Percentiles rank a stretch among this genome's conserved stretches.
phyloP scores from a whole-genome alignment of 37 sponge, comb jelly and placozoan species.

The Haliclona indistincta region DNA sequence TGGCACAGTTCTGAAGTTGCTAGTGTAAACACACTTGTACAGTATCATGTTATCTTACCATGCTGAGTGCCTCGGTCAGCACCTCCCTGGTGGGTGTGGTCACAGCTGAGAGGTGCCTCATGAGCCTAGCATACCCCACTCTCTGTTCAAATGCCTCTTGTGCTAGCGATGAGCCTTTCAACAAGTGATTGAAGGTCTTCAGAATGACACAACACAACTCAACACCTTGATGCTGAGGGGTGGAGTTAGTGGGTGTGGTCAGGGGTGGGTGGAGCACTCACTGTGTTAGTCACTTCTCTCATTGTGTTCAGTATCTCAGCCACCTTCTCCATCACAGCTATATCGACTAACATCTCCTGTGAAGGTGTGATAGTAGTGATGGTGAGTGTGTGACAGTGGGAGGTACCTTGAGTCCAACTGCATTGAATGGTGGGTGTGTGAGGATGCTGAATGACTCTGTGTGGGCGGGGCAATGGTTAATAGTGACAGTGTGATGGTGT shows the following conservation, averaged over 20 bases:
- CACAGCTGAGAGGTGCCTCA: conserved; percentile 5
- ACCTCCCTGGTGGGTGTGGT: conserved; percentile 29
- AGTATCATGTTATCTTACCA: conserved; percentile 25
- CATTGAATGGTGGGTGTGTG: conserved; percentile 3
- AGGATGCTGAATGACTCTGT: conserved; percentile 18
- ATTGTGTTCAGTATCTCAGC: conserved; percentile 37
- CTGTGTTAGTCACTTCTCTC: conserved; percentile 30
- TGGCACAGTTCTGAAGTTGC: too few relatives aligned
- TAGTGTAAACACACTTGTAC: too few relatives aligned
- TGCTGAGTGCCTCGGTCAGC: conserved; percentile 43
- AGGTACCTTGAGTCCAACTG: conserved; percentile 3
- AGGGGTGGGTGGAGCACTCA: too few relatives aligned
- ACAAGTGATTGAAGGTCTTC: conserved; percentile 24
- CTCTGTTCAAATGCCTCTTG: conserved; percentile 42
- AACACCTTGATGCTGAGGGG: too few relatives aligned
- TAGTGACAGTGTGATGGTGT: conserved; percentile 1
- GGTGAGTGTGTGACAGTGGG: too few relatives aligned
- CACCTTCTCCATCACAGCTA: conserved; percentile 73
- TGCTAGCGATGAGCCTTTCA: conserved; percentile 6
- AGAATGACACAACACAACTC: conserved; percentile 21
- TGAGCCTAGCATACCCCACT: conserved; percentile 37
- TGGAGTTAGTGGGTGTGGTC: too few relatives aligned
- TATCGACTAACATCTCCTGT: conserved; percentile 58
- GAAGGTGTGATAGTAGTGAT: background rate
- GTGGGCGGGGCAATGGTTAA: background rate